Evolutionary conservation across 2,113 vertebrate genomes (phyloP).

Genomic region (Prinia subflava): DNA sequence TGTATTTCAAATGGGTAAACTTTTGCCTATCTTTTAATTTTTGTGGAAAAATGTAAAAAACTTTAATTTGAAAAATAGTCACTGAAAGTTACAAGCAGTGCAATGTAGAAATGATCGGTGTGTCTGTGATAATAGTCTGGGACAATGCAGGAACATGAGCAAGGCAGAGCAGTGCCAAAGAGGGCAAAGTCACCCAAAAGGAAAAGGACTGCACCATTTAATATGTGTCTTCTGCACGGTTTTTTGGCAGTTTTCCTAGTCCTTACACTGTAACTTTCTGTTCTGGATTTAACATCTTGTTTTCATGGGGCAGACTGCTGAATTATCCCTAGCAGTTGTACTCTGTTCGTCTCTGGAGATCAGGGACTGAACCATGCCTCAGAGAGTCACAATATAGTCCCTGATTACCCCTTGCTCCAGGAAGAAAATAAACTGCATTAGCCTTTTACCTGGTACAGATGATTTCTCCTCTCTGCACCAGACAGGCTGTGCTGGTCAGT

Average conservation of each 20-base stretch:
- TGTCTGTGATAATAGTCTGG: not conserved
- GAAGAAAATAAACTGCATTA: conserved; percentile 67
- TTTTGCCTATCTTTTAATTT: not conserved
- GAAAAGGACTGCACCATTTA: not conserved
- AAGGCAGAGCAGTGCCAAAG: not conserved
- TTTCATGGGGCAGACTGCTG: not conserved
- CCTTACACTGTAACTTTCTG: not conserved
- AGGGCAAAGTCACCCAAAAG: not conserved
- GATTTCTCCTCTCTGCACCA: conserved; percentile 58
- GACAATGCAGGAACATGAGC: not conserved
- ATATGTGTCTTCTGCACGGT: not conserved
- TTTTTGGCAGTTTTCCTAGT: not conserved
- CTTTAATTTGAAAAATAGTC: not conserved
- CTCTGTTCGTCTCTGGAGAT: not conserved
- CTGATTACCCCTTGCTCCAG: conserved; percentile 57
- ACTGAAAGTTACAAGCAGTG: not conserved
- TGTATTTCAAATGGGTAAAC: not conserved
- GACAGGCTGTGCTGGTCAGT: conserved; percentile 54
- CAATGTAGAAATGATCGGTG: not conserved
- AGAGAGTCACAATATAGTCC: conserved; percentile 37
- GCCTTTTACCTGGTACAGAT: conserved; percentile 64
- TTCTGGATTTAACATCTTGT: not conserved
- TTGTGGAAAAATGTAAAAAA: not conserved
- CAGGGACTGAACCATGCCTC: conserved; percentile 27
- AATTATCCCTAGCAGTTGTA: not conserved